These are phyloP conservation scores for Astyanax mexicanus DNA, from an alignment of 2,797 vertebrate species.

Conservation along the genomic window DNA sequence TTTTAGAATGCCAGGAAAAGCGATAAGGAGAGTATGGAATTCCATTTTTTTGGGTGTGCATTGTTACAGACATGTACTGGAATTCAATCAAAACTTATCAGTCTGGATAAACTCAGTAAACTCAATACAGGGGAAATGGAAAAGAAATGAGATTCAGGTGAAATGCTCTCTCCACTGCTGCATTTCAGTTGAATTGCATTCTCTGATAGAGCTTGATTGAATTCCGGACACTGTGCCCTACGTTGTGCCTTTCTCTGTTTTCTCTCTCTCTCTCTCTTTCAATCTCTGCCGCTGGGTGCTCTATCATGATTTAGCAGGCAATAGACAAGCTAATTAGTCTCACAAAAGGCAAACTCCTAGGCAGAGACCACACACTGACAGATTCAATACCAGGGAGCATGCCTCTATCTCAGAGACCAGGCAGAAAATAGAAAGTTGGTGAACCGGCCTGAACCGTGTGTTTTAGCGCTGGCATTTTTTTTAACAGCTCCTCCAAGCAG, in stretches of 20 bases:
- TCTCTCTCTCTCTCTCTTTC: conserved; percentile 41
- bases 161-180: not conserved
- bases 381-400: conserved; percentile 58
- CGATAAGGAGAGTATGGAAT: not conserved
- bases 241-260: conserved; percentile 20
- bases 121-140: not conserved
- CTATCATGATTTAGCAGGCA: conserved; percentile 64
- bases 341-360: conserved; percentile 61
- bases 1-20: not conserved
- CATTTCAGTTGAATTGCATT: conserved; percentile 28
- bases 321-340: conserved; percentile 65
- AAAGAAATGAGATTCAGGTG: conserved; percentile 7
- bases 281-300: conserved; percentile 56
- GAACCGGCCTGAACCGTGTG: conserved; percentile 40
- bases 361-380: conserved; percentile 53
- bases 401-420: conserved; percentile 43
- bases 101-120: not conserved
- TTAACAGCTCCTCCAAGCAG: conserved; percentile 41
- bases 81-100: not conserved
- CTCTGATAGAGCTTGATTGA: conserved; percentile 28
- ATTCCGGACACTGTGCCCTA: conserved; percentile 29
- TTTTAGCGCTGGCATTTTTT: conserved; percentile 60
- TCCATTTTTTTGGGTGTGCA: not conserved
- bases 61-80: not conserved
- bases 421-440: conserved; percentile 57